phyloP scores from a whole-genome alignment of 2,888 invertebrate species.

The Drosophila mimetica region DNA sequence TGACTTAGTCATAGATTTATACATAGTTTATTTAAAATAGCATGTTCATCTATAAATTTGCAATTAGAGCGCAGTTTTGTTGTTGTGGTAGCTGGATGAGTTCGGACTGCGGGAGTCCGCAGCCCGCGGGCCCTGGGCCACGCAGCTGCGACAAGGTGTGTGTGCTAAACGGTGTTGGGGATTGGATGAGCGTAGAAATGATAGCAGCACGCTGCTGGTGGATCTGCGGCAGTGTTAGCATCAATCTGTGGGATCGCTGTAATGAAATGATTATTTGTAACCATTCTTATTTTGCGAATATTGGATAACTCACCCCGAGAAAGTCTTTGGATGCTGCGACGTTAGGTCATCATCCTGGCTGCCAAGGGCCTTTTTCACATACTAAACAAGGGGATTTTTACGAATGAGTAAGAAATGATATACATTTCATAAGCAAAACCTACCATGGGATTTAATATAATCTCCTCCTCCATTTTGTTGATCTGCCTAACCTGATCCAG shows the following conservation, averaged over 20 bases:
- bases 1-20: slow-evolving; percentile 61
- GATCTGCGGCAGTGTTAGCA: slow-evolving; percentile 55
- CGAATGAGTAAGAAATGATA: slow-evolving; percentile 50
- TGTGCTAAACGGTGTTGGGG: slow-evolving; percentile 6
- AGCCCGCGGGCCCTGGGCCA: slow-evolving; percentile 43
- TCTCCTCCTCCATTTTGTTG: slow-evolving; percentile 96
- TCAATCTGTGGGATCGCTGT: slow-evolving; percentile 84
- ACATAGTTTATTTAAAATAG: slow-evolving; percentile 77
- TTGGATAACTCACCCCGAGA: slow-evolving; percentile 76
- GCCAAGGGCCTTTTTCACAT: slow-evolving; percentile 87
- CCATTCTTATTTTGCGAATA: too few relatives aligned
- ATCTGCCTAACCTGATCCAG: slow-evolving; percentile 95
- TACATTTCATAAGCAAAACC: not conserved
- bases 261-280: not conserved
- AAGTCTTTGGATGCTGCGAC: slow-evolving; percentile 83
- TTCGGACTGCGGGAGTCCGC: slow-evolving; percentile 24
- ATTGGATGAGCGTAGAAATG: slow-evolving; percentile 42
- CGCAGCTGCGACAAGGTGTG: slow-evolving; percentile 12
- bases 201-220: slow-evolving; percentile 42
- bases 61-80: slow-evolving; percentile 54
- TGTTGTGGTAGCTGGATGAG: slow-evolving; percentile 44
- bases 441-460: slow-evolving; percentile 94
- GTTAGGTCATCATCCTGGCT: slow-evolving; percentile 87
- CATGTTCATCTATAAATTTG: slow-evolving; percentile 70
- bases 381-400: slow-evolving; percentile 81